phyloP scores from a whole-genome alignment of 1,140 invertebrate species.

The Anoplolepis gracilipes region DNA sequence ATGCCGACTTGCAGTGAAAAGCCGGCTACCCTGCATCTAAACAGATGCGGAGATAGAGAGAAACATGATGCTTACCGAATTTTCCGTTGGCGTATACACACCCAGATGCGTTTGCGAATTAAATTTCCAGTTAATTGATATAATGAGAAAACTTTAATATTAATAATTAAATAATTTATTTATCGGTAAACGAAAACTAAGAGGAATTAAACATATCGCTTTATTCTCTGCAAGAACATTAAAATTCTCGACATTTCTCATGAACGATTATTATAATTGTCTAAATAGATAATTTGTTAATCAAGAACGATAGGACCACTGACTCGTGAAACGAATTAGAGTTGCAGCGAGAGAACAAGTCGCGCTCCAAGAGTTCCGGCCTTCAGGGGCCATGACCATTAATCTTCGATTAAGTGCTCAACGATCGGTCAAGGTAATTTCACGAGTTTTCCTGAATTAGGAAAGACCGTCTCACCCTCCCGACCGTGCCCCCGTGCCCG shows the following conservation, averaged over 20 bases:
- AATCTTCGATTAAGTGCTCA: conserved; percentile 83
- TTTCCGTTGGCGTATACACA: conserved; percentile 5
- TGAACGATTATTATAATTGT: neutral
- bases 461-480: conserved; percentile 71
- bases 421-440: conserved; percentile 82
- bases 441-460: conserved; percentile 81
- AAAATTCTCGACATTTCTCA: neutral
- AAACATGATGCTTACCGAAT: conserved; percentile 77
- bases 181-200: no score
- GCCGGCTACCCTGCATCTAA: conserved; percentile 73
- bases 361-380: neutral
- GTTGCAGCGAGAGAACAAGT: neutral
- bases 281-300: neutral
- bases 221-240: neutral
- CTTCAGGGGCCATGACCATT: conserved; percentile 69
- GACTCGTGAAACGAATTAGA: neutral
- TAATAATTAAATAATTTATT: no score
- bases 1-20: conserved; percentile 81
- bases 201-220: neutral
- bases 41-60: conserved; percentile 77
- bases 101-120: neutral
- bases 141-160: no score
- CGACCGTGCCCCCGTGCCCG: conserved; percentile 32
- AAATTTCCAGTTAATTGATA: neutral
- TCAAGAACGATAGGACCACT: neutral